Evolutionary conservation across 2,113 vertebrate genomes (phyloP).

Genomic region (Corythaeola cristata): DNA sequence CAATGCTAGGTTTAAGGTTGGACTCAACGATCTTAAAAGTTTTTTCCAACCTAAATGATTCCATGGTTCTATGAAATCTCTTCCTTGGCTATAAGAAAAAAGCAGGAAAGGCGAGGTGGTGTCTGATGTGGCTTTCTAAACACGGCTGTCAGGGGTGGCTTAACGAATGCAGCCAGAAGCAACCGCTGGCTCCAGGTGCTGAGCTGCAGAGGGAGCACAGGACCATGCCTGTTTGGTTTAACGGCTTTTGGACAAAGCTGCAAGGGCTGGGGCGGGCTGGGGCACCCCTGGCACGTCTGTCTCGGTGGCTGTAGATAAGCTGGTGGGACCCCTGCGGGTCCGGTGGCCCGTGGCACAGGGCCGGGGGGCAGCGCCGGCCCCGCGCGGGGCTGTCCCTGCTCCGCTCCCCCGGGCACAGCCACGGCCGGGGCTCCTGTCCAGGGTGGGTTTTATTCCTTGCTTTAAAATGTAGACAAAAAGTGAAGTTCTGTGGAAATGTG

Average conservation of each 20-base stretch:
- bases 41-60: too few species aligned
- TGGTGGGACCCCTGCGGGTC: not conserved
- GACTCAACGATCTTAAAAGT: too few species aligned
- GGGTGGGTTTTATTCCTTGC: not conserved
- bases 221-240: not conserved
- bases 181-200: not conserved
- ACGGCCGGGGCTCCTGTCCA: fast-evolving
- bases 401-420: not conserved
- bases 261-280: too few species aligned
- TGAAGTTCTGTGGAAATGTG: not conserved
- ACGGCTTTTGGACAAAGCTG: not conserved
- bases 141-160: not conserved
- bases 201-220: too few species aligned
- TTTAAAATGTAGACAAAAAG: not conserved
- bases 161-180: not conserved
- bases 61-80: not conserved
- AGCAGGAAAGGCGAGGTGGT: not conserved
- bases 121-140: not conserved
- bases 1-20: too few species aligned
- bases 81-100: not conserved
- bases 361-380: not conserved
- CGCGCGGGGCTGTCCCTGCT: not conserved
- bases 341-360: not conserved
- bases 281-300: too few species aligned
- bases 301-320: not conserved